Conservation (phyloP, 2,797 vertebrate species). For the Chelon auratus region DNA sequence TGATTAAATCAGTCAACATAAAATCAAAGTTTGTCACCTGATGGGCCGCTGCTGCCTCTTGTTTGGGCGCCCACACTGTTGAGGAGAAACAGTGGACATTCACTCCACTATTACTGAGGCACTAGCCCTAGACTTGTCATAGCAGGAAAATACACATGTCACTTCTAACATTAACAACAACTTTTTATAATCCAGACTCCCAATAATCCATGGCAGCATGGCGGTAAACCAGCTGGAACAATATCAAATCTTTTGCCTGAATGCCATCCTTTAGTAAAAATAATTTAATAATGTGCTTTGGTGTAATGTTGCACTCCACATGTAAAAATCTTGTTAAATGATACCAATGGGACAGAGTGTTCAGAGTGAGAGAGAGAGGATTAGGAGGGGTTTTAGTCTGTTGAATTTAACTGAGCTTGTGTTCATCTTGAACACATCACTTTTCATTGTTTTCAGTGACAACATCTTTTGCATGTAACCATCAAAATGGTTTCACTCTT, state of each 20-base stretch:
- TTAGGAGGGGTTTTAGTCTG: neutral
- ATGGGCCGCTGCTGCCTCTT: too few species aligned
- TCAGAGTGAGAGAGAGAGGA: neutral
- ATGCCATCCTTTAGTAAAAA: neutral
- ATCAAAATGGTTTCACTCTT: neutral
- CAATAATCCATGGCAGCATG: neutral
- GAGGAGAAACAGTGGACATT: too few species aligned
- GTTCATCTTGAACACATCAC: neutral
- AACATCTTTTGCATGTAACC: neutral
- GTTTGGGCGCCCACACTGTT: too few species aligned
- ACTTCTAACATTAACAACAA: neutral
- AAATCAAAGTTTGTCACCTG: too few species aligned
- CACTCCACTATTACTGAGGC: neutral
- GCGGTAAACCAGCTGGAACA: neutral
- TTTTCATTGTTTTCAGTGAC: neutral
- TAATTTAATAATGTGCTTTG: neutral
- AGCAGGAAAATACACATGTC: conserved; percentile 16
- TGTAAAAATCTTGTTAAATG: neutral
- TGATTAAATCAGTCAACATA: too few species aligned
- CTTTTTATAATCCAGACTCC: neutral
- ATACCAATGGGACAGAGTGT: neutral
- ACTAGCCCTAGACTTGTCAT: conserved; percentile 4
- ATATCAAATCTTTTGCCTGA: neutral
- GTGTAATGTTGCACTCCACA: neutral
- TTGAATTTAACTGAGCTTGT: neutral